These are phyloP conservation scores for Zosterops hypoxanthus DNA, from an alignment of 2,113 vertebrate species.

Conservation along the genomic window DNA sequence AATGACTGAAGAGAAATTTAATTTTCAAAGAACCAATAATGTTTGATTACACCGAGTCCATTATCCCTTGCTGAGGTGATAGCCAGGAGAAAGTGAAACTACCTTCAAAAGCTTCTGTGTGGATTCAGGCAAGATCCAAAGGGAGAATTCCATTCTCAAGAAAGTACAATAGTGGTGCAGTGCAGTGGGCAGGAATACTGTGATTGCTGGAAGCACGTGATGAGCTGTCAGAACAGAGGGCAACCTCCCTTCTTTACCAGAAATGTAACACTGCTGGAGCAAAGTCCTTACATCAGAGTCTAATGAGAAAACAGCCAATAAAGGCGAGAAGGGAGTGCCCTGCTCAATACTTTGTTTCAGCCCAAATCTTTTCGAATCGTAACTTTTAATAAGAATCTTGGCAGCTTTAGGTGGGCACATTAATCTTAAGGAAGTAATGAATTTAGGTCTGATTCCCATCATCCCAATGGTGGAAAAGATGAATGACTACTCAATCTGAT, in stretches of 20 bases:
- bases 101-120: background rate
- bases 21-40: slow-evolving; percentile 37
- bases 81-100: background rate
- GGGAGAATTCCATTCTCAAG: background rate
- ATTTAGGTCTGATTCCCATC: slow-evolving; percentile 38
- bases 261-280: background rate
- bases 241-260: background rate
- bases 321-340: slow-evolving; percentile 4
- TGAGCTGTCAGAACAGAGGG: background rate
- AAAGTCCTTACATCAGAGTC: background rate
- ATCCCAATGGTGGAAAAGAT: slow-evolving; percentile 13
- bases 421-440: slow-evolving; percentile 41
- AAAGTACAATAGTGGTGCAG: background rate
- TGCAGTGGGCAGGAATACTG: background rate
- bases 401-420: slow-evolving; percentile 9
- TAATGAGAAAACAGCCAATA: background rate
- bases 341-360: background rate
- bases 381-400: slow-evolving; percentile 42
- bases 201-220: background rate
- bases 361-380: background rate
- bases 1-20: slow-evolving; percentile 41
- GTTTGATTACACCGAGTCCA: background rate
- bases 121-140: background rate
- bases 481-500: background rate
- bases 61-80: background rate